phyloP scores from a whole-genome alignment of 1,140 invertebrate species.

The Phocides pigmalion region DNA sequence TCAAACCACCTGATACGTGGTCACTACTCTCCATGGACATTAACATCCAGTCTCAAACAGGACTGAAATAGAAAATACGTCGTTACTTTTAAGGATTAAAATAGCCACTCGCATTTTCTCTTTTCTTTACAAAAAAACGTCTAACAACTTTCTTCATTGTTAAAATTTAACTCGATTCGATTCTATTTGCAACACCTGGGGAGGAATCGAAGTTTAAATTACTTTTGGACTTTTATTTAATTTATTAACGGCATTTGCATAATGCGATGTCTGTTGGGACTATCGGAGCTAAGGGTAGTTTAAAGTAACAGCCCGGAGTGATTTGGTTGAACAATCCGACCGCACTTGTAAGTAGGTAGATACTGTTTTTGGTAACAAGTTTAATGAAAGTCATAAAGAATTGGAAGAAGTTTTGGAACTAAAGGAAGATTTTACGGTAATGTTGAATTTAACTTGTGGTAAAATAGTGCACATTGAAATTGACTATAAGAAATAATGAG shows the following conservation, averaged over 20 bases:
- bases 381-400: background rate
- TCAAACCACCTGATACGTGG: too few relatives aligned
- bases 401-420: background rate
- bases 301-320: background rate
- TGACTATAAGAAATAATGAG: too few relatives aligned
- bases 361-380: background rate
- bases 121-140: background rate
- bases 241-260: background rate
- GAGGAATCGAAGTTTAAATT: slow-evolving; percentile 37
- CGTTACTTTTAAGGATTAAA: too few relatives aligned
- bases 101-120: too few relatives aligned
- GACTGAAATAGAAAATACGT: too few relatives aligned
- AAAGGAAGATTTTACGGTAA: too few relatives aligned
- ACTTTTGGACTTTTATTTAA: slow-evolving; percentile 35
- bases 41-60: too few relatives aligned
- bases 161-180: background rate
- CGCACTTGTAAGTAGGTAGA: background rate
- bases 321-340: background rate
- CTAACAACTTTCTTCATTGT: background rate
- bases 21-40: too few relatives aligned
- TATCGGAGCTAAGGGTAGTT: slow-evolving; percentile 7
- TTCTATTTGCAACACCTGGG: slow-evolving; percentile 32
- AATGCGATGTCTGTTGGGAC: slow-evolving; percentile 12
- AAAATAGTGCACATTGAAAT: too few relatives aligned
- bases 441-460: too few relatives aligned